These are phyloP conservation scores for Herpetotheres cachinnans DNA, from an alignment of 2,113 vertebrate species.

Conservation along the genomic window DNA sequence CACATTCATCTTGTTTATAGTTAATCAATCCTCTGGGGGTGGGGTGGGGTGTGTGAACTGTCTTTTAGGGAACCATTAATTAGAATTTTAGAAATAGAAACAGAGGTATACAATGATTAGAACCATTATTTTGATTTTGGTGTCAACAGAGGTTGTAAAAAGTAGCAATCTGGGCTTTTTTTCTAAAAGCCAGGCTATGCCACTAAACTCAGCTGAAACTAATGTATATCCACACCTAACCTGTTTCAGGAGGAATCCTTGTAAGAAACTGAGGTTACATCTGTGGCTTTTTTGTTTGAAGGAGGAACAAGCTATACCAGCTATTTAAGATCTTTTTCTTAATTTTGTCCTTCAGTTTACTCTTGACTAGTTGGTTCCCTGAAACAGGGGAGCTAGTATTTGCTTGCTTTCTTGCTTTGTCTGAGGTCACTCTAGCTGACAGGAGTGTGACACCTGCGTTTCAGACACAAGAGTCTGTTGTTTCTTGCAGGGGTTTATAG, in stretches of 20 bases:
- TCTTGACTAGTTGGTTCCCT: not conserved
- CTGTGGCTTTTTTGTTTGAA: not conserved
- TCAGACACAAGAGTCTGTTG: not conserved
- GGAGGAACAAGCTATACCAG: not conserved
- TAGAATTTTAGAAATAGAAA: not conserved
- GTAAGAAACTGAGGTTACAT: not conserved
- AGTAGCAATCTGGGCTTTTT: not conserved
- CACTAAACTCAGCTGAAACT: not conserved
- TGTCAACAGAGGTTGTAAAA: not conserved
- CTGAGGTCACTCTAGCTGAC: not conserved
- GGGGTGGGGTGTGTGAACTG: fast-evolving
- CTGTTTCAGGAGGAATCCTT: not conserved
- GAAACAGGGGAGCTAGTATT: not conserved
- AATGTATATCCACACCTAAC: not conserved
- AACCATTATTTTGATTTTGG: not conserved
- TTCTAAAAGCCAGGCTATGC: not conserved
- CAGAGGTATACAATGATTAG: not conserved
- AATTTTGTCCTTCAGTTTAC: not conserved
- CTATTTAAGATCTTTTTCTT: not conserved
- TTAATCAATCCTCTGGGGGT: not conserved
- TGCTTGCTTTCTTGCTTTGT: not conserved
- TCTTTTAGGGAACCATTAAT: not conserved
- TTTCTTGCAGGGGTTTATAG: not conserved
- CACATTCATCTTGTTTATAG: constrained; percentile 4
- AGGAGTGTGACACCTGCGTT: not conserved